phyloP scores from a whole-genome alignment of 2,113 vertebrate species.

The Leiothrix lutea region DNA sequence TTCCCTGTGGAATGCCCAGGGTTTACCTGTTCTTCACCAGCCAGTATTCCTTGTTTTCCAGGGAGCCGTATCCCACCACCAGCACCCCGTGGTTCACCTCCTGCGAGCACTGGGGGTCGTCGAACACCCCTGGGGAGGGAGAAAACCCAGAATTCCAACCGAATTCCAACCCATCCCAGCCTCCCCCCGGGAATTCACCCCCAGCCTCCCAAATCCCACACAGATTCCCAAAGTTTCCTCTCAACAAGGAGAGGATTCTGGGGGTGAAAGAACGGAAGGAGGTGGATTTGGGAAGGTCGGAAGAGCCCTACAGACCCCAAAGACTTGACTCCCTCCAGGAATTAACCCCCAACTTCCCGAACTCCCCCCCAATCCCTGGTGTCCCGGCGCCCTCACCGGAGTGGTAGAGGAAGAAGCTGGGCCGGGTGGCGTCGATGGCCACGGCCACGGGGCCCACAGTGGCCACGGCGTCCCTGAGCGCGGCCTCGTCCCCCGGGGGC shows the following conservation, averaged over 20 bases:
- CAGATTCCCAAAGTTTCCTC: fast-evolving
- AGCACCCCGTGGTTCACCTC: constrained; percentile 84
- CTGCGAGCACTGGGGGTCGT: constrained; percentile 78
- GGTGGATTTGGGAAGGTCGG: background rate
- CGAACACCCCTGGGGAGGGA: constrained; percentile 80
- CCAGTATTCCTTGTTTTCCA: constrained; percentile 86
- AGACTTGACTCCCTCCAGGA: background rate
- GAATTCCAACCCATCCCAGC: background rate
- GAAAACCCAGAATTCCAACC: fast-evolving
- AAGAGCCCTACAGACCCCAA: background rate
- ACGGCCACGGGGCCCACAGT: constrained; percentile 86
- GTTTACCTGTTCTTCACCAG: constrained; percentile 93
- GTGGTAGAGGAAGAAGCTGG: constrained; percentile 75
- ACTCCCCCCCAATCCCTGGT: fast-evolving
- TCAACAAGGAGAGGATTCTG: fast-evolving
- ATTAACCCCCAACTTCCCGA: fast-evolving
- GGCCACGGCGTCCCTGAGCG: constrained; percentile 78
- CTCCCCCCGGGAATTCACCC: background rate
- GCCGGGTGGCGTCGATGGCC: constrained; percentile 79
- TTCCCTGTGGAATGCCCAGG: background rate
- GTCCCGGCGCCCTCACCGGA: background rate
- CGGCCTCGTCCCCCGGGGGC: constrained; percentile 58
- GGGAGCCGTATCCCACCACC: constrained; percentile 83
- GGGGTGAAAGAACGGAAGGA: fast-evolving
- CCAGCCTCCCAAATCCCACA: background rate